Evolutionary conservation across 2,797 vertebrate species (phyloP).

Genomic region (Xenentodon cancila): DNA sequence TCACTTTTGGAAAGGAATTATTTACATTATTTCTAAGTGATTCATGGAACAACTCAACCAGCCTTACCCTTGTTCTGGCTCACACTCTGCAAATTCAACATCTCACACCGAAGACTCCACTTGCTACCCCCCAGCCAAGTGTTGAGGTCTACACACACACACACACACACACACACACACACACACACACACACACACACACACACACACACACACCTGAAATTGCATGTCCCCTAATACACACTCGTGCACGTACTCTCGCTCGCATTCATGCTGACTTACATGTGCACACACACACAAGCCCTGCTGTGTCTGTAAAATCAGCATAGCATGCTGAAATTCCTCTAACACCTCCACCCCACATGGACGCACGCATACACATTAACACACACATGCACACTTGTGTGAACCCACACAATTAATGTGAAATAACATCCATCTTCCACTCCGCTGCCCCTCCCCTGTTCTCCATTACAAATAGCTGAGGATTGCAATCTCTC

Average conservation of each 20-base stretch:
- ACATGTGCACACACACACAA: constrained; percentile 36
- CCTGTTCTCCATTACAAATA: constrained; percentile 76
- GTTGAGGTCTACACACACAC: not conserved
- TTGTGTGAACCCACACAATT: constrained; percentile 75
- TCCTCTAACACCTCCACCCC: constrained; percentile 75
- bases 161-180: not conserved
- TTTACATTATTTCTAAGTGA: not conserved
- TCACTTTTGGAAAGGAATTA: too few species aligned
- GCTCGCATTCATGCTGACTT: constrained; percentile 43
- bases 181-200: not conserved
- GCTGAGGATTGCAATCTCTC: constrained; percentile 79
- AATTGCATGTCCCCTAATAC: not conserved
- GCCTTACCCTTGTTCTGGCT: constrained; percentile 7
- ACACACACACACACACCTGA: too few species aligned
- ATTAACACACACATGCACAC: constrained; percentile 45
- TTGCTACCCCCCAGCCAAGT: constrained; percentile 17
- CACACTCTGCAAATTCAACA: constrained; percentile 23
- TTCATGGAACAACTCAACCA: constrained; percentile 3
- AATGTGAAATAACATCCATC: constrained; percentile 78
- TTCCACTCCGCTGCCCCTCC: constrained; percentile 57
- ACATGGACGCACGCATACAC: constrained; percentile 55
- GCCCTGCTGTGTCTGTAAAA: constrained; percentile 72
- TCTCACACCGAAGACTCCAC: constrained; percentile 15
- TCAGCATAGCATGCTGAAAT: constrained; percentile 77
- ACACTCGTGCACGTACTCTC: constrained; percentile 6